These are phyloP conservation scores for Actinia equina DNA, from an alignment of 64 coral and sea anemone species.

Conservation along the genomic window DNA sequence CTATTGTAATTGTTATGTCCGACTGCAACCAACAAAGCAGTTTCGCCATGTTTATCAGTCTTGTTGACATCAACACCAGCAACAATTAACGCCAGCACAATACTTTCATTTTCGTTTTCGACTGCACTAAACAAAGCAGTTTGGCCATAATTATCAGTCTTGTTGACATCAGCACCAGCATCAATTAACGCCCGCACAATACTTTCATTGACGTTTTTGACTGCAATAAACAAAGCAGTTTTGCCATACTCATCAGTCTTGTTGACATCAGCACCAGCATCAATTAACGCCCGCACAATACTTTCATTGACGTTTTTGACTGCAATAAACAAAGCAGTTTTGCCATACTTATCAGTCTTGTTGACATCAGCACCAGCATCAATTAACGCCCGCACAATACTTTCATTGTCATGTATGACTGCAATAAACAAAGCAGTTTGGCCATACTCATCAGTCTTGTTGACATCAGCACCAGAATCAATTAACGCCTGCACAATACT, in stretches of 20 bases:
- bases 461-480: too few species aligned
- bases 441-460: too few species aligned
- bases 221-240: background rate
- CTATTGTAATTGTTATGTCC: background rate
- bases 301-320: background rate
- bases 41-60: too few species aligned
- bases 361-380: too few species aligned
- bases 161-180: background rate
- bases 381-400: too few species aligned
- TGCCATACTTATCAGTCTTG: background rate
- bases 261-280: background rate
- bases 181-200: background rate
- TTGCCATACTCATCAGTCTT: background rate
- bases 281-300: background rate
- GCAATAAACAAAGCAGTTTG: too few species aligned
- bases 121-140: background rate
- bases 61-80: background rate
- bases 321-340: background rate
- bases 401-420: too few species aligned
- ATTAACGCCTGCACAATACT: too few species aligned
- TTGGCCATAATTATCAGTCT: too few species aligned
- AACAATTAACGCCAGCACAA: background rate
- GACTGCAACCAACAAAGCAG: background rate
- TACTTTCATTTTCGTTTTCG: background rate
- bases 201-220: background rate